Base-by-base conservation (phyloP, 2,888 invertebrate genomes). In the Erebia aethiops region DNA sequence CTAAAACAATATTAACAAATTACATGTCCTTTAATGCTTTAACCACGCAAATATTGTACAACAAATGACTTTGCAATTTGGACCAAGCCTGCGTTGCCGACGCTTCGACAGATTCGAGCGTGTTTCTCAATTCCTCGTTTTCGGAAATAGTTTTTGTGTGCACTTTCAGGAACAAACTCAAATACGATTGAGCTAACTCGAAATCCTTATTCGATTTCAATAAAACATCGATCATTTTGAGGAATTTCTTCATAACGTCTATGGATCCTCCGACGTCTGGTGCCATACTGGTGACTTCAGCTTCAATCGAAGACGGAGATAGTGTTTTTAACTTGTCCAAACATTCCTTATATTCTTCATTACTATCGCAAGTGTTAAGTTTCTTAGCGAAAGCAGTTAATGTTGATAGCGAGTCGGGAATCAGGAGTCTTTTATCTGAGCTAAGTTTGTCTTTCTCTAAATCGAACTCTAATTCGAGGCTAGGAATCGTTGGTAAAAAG, bases 401-500 rank as follows among this genome's bases (percentile, higher is more conserved):
- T 77, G 95, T 97, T 65, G 94, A 93, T 41, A 97, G 89, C 18
- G 94, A 93, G 11, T 94, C 90, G 1, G 95, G 94, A 63, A 93
- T 91, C 46, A 95, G 78, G 4, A 96, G 79, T 81, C 94, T 95
- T 8, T 94, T 94, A 1, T 86, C 84, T 26, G 85, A 79, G 16
- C 84, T 83, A 13, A 83, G 85, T 43, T 90, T 88, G 0, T 89
- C 87, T 69, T 94, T 88, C 4, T 94, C 92, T 2, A 97, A 84
- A 84, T 97, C 97, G 86, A 99, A 99, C 84, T 96, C 96, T 8
- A 98, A 89, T 78, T 97, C 96, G 18, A 98, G 91, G 1, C 97
- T 96, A 0, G 98, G 95, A 70, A 98, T 94, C 0, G 99, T 98
- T 0, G 99, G 98, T 66, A 99, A 91, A 86, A 99, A 99, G 93